Conservation (phyloP, 35 echinoderm and acorn worm genomes). For the Nesometra sesokonis region DNA sequence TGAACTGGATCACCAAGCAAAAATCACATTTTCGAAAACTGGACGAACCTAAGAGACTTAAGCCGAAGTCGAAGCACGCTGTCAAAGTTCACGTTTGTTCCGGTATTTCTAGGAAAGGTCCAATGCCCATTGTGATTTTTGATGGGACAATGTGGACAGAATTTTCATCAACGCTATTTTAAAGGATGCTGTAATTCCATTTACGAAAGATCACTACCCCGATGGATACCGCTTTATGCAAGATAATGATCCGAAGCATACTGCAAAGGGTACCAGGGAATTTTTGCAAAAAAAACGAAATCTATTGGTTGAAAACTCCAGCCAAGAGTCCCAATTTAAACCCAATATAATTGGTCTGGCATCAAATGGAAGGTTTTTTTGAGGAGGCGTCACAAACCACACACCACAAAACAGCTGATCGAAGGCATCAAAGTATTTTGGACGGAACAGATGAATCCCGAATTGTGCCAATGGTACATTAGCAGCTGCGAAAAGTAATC, state of each 20-base stretch:
- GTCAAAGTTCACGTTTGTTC: slow-evolving; percentile 38
- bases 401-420: background rate
- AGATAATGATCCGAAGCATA: slow-evolving; percentile 38
- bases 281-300: background rate
- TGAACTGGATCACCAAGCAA: background rate
- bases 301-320: background rate
- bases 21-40: background rate
- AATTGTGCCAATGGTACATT: background rate
- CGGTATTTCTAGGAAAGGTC: slow-evolving; percentile 21
- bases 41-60: background rate
- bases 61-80: slow-evolving; percentile 2
- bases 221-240: slow-evolving; percentile 29
- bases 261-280: background rate
- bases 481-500: background rate
- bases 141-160: slow-evolving; percentile 29
- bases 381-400: background rate
- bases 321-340: background rate
- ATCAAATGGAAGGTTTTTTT: background rate
- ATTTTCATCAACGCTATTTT: slow-evolving; percentile 20
- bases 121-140: slow-evolving; percentile 18
- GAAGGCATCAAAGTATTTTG: slow-evolving; percentile 1
- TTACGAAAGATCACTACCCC: slow-evolving; percentile 5
- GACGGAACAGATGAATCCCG: background rate
- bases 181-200: slow-evolving; percentile 18
- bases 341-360: background rate